A percentile compares a stretch with the other conserved stretches of the same genome.
Conservation (phyloP, 2,113 vertebrate genomes). For the Scortum barcoo region DNA sequence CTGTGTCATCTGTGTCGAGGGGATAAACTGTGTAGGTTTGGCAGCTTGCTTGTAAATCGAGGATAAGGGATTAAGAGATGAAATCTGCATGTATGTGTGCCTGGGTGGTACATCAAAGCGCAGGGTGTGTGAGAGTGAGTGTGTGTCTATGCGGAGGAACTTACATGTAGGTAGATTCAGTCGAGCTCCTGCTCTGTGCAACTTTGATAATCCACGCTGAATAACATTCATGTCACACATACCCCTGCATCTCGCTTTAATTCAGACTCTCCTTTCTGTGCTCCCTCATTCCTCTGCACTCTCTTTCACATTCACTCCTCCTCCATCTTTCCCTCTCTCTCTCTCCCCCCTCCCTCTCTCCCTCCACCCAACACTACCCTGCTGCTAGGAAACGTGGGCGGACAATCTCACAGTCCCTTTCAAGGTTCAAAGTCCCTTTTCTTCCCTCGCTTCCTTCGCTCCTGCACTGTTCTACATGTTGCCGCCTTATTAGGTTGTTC, state of each 20-base stretch:
- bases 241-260: constrained; percentile 45
- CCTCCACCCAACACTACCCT: constrained; percentile 38
- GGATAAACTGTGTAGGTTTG: constrained; percentile 69
- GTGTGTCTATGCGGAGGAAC: constrained; percentile 9
- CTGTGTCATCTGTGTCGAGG: constrained; percentile 37
- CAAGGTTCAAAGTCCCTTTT: constrained; percentile 77
- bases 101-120: constrained; percentile 55
- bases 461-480: constrained; percentile 70
- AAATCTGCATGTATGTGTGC: constrained; percentile 60
- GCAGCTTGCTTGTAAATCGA: constrained; percentile 58
- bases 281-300: constrained; percentile 47
- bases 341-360: constrained; percentile 21
- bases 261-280: constrained; percentile 40
- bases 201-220: constrained; percentile 59
- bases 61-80: constrained; percentile 69
- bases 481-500: constrained; percentile 77
- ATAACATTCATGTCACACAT: constrained; percentile 58
- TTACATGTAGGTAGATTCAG: constrained; percentile 40
- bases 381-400: constrained; percentile 65
- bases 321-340: constrained; percentile 18
- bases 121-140: not conserved
- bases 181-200: constrained; percentile 26
- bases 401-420: constrained; percentile 80
- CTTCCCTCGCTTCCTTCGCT: constrained; percentile 61
- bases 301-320: constrained; percentile 33